These are phyloP conservation scores for Spheniscus humboldti DNA, from an alignment of 2,797 vertebrate genomes.

Conservation along the genomic window DNA sequence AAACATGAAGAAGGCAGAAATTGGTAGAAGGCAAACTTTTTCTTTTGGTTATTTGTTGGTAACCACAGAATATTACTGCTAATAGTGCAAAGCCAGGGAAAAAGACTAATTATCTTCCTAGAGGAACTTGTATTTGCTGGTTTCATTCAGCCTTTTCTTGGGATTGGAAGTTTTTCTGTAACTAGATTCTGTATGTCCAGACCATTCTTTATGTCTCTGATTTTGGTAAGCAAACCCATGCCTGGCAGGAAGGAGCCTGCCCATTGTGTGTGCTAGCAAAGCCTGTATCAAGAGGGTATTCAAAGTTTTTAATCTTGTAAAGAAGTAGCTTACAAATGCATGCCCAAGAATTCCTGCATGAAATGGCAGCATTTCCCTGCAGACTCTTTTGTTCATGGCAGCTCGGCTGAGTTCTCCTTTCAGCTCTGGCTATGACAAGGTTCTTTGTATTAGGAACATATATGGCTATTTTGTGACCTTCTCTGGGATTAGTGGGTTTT, in stretches of 20 bases:
- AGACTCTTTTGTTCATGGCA: neutral
- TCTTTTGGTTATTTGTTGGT: neutral
- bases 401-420: neutral
- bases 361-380: neutral
- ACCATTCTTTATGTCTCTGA: neutral
- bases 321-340: neutral
- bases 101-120: neutral
- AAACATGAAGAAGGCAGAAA: neutral
- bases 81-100: neutral
- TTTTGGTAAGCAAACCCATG: constrained; percentile 1
- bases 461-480: neutral
- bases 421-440: neutral
- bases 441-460: neutral
- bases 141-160: neutral
- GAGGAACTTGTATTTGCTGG: neutral
- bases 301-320: constrained; percentile 1
- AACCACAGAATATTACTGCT: neutral
- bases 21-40: neutral
- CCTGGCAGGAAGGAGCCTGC: constrained; percentile 1
- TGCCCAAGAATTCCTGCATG: neutral
- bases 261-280: neutral
- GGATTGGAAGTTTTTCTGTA: neutral
- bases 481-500: neutral
- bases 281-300: neutral
- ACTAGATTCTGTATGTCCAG: neutral